Evolutionary conservation across 2,113 vertebrate genomes (phyloP), one percentile per base, ranked within the genome.

Genomic region (Carassius auratus): DNA sequence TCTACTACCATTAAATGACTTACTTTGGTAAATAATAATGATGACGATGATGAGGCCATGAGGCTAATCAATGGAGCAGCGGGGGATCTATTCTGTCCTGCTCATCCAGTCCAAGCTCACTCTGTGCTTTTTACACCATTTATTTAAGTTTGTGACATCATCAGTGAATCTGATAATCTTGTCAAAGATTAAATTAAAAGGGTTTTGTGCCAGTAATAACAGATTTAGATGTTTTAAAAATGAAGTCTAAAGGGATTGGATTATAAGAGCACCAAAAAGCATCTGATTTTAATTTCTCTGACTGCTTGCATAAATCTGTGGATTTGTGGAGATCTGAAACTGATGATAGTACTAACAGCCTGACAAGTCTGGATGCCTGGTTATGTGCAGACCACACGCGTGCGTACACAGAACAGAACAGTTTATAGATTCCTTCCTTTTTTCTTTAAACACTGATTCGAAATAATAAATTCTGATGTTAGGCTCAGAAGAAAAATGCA

Each of bases 71-170:
- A 93, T 93, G 87, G 90, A 88, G 82, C 85, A 85, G 61, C 71
- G 50, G 61, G 45, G 86, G 92, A 91, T 93, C 87, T 89, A 86
- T 90, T 93, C 91, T 87, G 87, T 87, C 91, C 85, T 89, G 89
- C 85, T 93, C 92, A 93, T 93, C 90, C 90, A 87, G 88, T 89
- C 91, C 94, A 92, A 93, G 90, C 91, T 84, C 64, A 88, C 89
- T 86, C 33, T 36, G 75, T 82, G 85, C 81, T 87, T 88, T 86
- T 78, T 81, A 83, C 69, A 88, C 82, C 78, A 88, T 87, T 90
- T 92, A 94, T 94, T 94, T 92, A 94, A 93, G 90, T 94, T 94
- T 91, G 89, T 94, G 91, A 92, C 93, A 94, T 93, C 91, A 93
- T 93, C 93, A 94, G 91, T 94, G 90, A 91, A 92, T 93, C 91